A percentile compares a stretch with the other conserved stretches of the same genome.
Evolutionary conservation across 2,888 invertebrate species (phyloP).

Genomic region (Tipula helvola): DNA sequence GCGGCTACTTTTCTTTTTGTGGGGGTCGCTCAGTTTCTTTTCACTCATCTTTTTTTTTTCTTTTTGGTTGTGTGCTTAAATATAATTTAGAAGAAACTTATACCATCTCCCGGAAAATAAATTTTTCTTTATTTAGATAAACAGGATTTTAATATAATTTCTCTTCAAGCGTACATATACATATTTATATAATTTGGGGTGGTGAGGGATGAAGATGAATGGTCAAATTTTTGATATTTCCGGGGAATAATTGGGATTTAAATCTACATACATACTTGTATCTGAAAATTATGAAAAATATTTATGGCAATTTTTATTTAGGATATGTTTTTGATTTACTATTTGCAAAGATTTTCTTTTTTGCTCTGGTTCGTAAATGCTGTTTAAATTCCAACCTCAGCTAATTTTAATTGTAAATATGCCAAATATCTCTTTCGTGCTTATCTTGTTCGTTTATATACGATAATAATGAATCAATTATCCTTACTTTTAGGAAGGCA

Average conservation of each 20-base stretch:
- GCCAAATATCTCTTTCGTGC: too few relatives aligned
- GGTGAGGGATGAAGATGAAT: not conserved
- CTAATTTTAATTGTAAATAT: too few relatives aligned
- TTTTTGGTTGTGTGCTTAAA: not conserved
- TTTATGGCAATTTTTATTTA: too few relatives aligned
- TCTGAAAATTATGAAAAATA: not conserved
- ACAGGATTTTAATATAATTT: not conserved
- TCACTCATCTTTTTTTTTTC: not conserved
- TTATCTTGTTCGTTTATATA: too few relatives aligned
- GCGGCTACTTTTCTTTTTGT: not conserved
- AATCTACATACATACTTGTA: not conserved
- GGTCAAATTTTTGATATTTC: not conserved
- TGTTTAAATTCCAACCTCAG: too few relatives aligned
- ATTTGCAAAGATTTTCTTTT: too few relatives aligned
- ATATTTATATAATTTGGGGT: not conserved
- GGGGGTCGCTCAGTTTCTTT: not conserved
- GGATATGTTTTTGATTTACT: too few relatives aligned
- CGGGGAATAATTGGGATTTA: not conserved
- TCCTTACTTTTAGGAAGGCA: too few relatives aligned
- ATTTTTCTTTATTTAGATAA: not conserved
- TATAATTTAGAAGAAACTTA: not conserved
- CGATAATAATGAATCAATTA: too few relatives aligned
- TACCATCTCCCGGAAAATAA: not conserved
- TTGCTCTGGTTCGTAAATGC: too few relatives aligned
- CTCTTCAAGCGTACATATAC: not conserved